Conservation (phyloP, 2,888 invertebrate species). For the Cephus spinipes region DNA sequence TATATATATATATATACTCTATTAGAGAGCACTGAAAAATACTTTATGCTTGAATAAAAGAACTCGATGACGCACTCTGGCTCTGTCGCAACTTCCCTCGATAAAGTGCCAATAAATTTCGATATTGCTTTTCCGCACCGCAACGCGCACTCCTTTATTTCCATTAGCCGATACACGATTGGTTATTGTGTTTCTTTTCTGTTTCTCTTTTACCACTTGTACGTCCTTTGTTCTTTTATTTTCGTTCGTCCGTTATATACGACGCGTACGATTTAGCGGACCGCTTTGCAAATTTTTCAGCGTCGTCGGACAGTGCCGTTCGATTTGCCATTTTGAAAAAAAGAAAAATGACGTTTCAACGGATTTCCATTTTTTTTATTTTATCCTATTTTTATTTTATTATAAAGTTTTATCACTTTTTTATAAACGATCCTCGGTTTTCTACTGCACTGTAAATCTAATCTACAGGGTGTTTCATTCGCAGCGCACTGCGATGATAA, state of each 20-base stretch:
- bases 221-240: not conserved
- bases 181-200: not conserved
- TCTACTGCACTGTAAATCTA: not conserved
- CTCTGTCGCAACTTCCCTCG: not conserved
- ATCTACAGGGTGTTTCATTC: not conserved
- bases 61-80: not conserved
- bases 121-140: not conserved
- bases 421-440: not conserved
- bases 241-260: not conserved
- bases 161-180: not conserved
- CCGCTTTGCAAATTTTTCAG: not conserved
- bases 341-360: not conserved
- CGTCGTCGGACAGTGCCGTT: not conserved
- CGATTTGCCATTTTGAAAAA: not conserved
- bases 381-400: not conserved
- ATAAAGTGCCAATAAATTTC: not conserved
- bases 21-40: not conserved
- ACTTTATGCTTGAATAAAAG: not conserved
- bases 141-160: not conserved
- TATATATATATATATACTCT: not conserved
- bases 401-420: not conserved
- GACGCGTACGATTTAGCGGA: not conserved
- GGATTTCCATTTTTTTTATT: not conserved
- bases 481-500: not conserved
- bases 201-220: not conserved